A percentile compares a stretch with the other conserved stretches of the same genome.
Evolutionary conservation across 2,888 invertebrate species (phyloP).

Genomic region (Xanthorhoe spadicearia): DNA sequence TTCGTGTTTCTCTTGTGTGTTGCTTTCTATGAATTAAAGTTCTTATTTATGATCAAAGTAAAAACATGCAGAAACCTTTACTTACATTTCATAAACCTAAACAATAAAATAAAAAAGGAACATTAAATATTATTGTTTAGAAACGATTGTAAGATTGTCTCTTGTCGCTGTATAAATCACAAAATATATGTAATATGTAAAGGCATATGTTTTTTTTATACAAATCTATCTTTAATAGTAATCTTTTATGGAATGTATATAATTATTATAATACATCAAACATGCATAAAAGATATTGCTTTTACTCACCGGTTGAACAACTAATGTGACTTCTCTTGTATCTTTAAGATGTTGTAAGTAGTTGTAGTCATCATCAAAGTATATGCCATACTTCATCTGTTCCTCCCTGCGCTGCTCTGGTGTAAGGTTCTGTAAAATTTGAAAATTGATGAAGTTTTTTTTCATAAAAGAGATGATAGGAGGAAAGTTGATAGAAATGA

Average conservation of each 20-base stretch:
- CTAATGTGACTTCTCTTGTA: conserved; percentile 80
- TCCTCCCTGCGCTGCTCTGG: conserved; percentile 87
- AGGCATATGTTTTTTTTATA: too few species aligned
- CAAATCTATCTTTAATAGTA: too few species aligned
- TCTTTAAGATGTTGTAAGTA: conserved; percentile 96
- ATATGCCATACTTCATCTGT: conserved; percentile 94
- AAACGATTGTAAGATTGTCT: too few species aligned
- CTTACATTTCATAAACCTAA: too few species aligned
- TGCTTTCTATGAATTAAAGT: conserved; percentile 60
- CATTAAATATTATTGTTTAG: too few species aligned
- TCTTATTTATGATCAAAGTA: neutral
- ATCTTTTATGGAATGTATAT: too few species aligned
- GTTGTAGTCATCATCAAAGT: conserved; percentile 97
- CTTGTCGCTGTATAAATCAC: too few species aligned
- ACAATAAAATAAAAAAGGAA: too few species aligned
- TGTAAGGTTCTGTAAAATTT: conserved; percentile 57
- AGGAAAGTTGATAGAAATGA: too few species aligned
- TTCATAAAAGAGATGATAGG: neutral
- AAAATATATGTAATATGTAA: too few species aligned
- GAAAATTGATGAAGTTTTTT: neutral
- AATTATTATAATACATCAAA: too few species aligned
- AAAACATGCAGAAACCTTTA: too few species aligned
- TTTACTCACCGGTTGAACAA: conserved; percentile 79
- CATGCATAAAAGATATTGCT: neutral
- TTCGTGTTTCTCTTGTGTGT: conserved; percentile 71